Conservation (phyloP, 2,113 vertebrate species). For the Perca schrenkii region DNA sequence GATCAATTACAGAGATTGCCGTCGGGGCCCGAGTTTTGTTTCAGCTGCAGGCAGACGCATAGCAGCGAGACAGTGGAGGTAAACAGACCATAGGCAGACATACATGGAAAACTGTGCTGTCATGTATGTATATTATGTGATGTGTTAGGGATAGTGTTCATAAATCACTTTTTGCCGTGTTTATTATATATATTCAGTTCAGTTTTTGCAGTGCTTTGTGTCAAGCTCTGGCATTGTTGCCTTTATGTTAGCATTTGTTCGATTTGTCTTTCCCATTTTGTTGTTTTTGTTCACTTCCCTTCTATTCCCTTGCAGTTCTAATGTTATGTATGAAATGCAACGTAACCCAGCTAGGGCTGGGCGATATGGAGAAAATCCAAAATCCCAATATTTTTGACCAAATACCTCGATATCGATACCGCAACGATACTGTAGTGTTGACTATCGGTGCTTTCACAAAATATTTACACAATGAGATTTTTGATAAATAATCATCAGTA, state of each 20-base stretch:
- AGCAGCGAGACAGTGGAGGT: neutral
- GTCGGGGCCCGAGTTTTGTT: constrained; percentile 25
- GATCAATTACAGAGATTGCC: constrained; percentile 57
- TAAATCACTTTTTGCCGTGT: neutral
- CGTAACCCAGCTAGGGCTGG: too few species aligned
- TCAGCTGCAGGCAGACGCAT: constrained; percentile 28
- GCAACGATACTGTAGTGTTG: too few species aligned
- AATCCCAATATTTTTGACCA: too few species aligned
- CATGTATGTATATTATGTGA: neutral
- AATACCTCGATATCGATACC: too few species aligned
- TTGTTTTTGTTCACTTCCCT: neutral
- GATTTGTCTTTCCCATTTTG: neutral
- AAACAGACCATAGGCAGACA: neutral
- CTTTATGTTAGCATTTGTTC: neutral
- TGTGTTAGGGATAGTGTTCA: neutral
- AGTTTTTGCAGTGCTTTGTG: neutral
- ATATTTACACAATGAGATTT: too few species aligned
- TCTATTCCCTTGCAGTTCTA: neutral
- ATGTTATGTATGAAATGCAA: neutral
- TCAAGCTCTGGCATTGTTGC: neutral
- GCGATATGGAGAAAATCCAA: too few species aligned
- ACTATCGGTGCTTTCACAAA: too few species aligned
- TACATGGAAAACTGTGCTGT: neutral
- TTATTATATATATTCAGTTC: neutral
- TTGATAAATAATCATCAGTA: too few species aligned